Conservation (phyloP, 2,797 vertebrate genomes). For the Platyrinchus mystaceus region DNA sequence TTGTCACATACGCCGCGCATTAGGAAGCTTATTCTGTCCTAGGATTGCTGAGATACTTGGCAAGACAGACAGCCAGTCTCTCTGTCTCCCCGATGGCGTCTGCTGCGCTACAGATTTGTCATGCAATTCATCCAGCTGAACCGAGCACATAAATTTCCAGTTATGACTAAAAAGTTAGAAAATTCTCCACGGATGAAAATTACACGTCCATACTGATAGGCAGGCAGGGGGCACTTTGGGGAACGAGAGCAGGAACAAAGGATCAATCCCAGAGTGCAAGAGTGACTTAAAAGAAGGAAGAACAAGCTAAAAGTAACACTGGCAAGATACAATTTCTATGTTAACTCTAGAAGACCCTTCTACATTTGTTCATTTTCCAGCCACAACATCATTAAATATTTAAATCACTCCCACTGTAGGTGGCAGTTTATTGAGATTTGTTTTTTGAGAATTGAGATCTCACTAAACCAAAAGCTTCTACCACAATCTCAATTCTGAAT, state of each 20-base stretch:
- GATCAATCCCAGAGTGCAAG: background rate
- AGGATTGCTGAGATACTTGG: slow-evolving; percentile 53
- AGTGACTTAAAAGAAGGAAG: background rate
- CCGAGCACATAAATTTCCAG: slow-evolving; percentile 51
- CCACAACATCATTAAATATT: background rate
- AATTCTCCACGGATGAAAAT: background rate
- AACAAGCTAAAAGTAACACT: background rate
- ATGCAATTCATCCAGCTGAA: slow-evolving; percentile 31
- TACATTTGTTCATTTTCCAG: background rate
- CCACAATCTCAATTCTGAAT: background rate
- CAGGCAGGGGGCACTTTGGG: background rate
- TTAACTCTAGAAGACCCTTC: background rate
- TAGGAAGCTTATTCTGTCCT: slow-evolving; percentile 16
- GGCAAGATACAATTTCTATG: background rate
- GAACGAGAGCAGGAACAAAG: background rate
- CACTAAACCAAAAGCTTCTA: background rate
- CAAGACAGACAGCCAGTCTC: slow-evolving; percentile 43
- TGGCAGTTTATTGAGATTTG: background rate
- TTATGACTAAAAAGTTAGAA: slow-evolving; percentile 49
- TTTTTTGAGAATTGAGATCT: background rate
- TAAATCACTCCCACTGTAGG: background rate
- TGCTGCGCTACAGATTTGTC: slow-evolving; percentile 38
- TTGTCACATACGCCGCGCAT: background rate
- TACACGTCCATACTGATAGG: background rate
- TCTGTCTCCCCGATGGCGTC: slow-evolving; percentile 54